phyloP scores from a whole-genome alignment of 2,797 vertebrate genomes.

The Luscinia luscinia region DNA sequence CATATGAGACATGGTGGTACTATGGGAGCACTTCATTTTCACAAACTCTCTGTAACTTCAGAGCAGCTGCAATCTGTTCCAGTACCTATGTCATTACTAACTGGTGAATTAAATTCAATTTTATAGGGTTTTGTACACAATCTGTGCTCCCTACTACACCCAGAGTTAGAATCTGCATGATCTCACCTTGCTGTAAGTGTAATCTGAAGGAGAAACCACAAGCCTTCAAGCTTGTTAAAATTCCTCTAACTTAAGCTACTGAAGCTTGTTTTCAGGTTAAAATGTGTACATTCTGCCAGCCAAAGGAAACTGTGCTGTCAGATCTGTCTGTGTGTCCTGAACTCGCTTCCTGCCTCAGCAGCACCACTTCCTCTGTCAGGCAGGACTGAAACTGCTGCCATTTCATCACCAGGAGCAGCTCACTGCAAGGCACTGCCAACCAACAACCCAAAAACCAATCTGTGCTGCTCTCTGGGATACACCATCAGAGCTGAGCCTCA shows the following conservation, averaged over 20 bases:
- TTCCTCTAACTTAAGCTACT: background rate
- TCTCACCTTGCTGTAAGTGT: fast-evolving
- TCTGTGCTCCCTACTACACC: background rate
- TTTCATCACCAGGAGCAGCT: background rate
- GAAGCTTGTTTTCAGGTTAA: background rate
- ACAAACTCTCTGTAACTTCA: background rate
- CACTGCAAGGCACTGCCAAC: background rate
- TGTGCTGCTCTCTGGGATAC: background rate
- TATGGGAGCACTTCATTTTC: background rate
- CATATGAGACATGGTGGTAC: fast-evolving
- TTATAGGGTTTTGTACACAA: background rate
- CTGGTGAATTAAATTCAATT: background rate
- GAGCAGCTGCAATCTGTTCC: background rate
- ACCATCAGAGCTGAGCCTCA: background rate
- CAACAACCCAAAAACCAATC: background rate
- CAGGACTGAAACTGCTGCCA: background rate
- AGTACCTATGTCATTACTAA: background rate
- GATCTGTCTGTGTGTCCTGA: conserved; percentile 12
- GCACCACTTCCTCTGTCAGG: conserved; percentile 40
- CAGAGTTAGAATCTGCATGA: background rate
- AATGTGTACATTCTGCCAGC: background rate
- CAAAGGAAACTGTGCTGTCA: conserved; percentile 35
- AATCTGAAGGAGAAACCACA: background rate
- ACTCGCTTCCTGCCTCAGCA: background rate
- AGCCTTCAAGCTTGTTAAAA: background rate